Conservation (phyloP, 1,140 invertebrate genomes). For the Lethocerus indicus region DNA sequence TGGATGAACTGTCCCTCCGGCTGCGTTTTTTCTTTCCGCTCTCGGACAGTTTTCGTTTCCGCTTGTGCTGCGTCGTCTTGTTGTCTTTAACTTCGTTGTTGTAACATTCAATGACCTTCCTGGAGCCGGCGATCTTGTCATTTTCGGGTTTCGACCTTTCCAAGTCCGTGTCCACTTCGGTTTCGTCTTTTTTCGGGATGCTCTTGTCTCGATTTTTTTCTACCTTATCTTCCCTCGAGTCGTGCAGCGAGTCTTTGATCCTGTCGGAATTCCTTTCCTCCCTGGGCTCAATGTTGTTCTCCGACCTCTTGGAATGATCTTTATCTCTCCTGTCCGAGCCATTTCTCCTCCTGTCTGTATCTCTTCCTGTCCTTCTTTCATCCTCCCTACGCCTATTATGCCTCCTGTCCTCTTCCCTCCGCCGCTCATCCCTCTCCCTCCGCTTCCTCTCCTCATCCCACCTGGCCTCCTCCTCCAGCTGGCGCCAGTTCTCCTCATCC, state of each 20-base stretch:
- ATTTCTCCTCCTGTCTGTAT: constrained; percentile 15
- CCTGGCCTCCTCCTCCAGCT: constrained; percentile 2
- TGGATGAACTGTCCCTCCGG: constrained; percentile 8
- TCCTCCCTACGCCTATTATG: constrained; percentile 7
- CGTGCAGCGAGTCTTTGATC: too few species aligned
- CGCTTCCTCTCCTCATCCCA: constrained; percentile 6
- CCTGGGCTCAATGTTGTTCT: too few species aligned
- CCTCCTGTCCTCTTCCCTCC: constrained; percentile 12
- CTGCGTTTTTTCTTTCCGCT: constrained; percentile 12
- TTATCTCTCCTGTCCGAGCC: constrained; percentile 7
- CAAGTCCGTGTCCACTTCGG: too few species aligned
- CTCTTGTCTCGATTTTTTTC: too few species aligned
- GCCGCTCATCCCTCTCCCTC: constrained; percentile 12
- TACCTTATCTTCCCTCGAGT: too few species aligned
- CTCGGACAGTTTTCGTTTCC: neutral
- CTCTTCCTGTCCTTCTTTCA: constrained; percentile 10
- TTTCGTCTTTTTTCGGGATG: too few species aligned
- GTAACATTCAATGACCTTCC: neutral
- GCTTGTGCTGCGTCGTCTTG: neutral
- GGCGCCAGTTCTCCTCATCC: constrained; percentile 1
- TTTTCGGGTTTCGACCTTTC: too few species aligned
- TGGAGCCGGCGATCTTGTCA: neutral
- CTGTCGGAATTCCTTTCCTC: too few species aligned
- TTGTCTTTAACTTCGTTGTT: neutral
- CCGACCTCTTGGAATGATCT: too few species aligned